Conservation (phyloP, 2,113 vertebrate species). For the Holacanthus passer region DNA sequence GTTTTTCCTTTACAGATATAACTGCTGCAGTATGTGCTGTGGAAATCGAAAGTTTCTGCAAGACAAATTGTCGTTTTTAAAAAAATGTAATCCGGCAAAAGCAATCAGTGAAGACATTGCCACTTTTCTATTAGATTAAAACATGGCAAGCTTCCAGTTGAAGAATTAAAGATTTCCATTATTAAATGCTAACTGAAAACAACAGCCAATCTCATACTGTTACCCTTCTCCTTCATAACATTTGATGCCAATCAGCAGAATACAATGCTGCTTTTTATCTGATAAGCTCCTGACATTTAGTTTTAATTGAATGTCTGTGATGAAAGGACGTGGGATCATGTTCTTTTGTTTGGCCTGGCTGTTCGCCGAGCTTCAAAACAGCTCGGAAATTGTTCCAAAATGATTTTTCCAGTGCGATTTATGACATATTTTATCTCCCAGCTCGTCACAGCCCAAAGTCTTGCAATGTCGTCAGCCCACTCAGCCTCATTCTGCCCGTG, state of each 20-base stretch:
- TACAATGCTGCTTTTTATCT: slow-evolving; percentile 30
- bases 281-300: slow-evolving; percentile 59
- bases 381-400: slow-evolving; percentile 1
- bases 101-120: background rate
- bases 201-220: slow-evolving; percentile 27
- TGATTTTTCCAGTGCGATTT: background rate
- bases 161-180: slow-evolving; percentile 49
- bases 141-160: slow-evolving; percentile 48
- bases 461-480: slow-evolving; percentile 12
- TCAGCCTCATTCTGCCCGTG: background rate
- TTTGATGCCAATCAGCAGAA: slow-evolving; percentile 33
- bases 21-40: background rate
- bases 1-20: background rate
- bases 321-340: background rate
- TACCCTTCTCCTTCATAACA: slow-evolving; percentile 28
- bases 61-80: background rate
- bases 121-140: slow-evolving; percentile 30
- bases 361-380: slow-evolving; percentile 9
- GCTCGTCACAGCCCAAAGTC: background rate
- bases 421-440: slow-evolving; percentile 20
- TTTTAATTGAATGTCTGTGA: slow-evolving; percentile 34
- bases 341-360: background rate
- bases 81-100: background rate
- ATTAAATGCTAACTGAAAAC: slow-evolving; percentile 33
- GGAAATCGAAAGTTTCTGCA: slow-evolving; percentile 12